Conservation (phyloP, 2,113 vertebrate genomes). For the Gnathonemus longibarbis region DNA sequence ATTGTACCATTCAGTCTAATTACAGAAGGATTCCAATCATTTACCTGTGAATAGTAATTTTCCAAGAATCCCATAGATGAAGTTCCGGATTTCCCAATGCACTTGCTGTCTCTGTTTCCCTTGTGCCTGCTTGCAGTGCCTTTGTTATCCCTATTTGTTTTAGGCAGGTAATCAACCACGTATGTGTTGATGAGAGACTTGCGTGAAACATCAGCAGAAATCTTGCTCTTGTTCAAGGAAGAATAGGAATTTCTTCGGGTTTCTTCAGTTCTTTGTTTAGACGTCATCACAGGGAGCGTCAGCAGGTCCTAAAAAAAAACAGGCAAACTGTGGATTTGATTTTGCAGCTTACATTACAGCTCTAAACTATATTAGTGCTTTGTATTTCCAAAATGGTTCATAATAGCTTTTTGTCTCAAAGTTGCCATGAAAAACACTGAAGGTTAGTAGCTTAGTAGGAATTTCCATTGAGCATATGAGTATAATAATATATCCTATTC, state of each 20-base stretch:
- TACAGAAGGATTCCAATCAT: background rate
- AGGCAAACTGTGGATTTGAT: background rate
- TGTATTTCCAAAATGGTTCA: background rate
- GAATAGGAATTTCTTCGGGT: background rate
- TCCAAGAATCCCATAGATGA: background rate
- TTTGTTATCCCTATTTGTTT: background rate
- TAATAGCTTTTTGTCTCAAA: background rate
- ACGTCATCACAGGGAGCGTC: background rate
- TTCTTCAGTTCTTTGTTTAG: background rate
- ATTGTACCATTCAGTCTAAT: background rate
- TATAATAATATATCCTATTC: background rate
- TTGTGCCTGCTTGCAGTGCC: background rate
- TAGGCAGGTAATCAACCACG: background rate
- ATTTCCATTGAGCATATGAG: background rate
- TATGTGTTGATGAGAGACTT: background rate
- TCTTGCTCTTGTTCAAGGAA: background rate
- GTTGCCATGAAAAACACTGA: background rate
- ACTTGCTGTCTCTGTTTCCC: background rate
- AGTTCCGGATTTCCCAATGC: background rate
- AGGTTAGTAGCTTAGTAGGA: background rate
- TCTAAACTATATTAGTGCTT: background rate
- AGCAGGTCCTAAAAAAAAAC: background rate
- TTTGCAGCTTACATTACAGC: background rate
- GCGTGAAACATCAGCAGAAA: background rate
- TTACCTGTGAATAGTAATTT: background rate